Conservation (phyloP, 2,113 vertebrate genomes). For the Sterna hirundo region DNA sequence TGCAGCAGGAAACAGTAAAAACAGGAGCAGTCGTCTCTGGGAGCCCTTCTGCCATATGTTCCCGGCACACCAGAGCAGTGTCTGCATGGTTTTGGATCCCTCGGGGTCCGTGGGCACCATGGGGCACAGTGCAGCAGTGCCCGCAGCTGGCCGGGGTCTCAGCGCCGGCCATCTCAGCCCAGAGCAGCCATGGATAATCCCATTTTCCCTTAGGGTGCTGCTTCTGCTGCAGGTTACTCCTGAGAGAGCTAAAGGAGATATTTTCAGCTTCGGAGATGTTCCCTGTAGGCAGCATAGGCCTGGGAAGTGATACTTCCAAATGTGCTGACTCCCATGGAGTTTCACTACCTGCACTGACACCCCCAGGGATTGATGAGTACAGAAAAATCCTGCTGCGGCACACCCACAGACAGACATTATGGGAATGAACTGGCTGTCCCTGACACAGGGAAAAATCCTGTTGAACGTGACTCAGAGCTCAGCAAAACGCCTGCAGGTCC, state of each 20-base stretch:
- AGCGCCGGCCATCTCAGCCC: neutral
- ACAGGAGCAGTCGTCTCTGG: neutral
- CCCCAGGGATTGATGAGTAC: neutral
- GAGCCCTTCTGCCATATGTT: neutral
- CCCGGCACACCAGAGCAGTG: neutral
- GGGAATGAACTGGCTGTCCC: neutral
- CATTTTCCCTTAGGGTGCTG: neutral
- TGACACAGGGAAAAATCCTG: neutral
- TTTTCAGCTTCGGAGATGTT: neutral
- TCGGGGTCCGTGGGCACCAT: fast-evolving
- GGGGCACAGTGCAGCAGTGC: neutral
- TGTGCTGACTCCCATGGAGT: neutral
- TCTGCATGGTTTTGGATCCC: neutral
- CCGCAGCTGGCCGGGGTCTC: neutral
- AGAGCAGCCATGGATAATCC: fast-evolving
- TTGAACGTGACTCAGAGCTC: neutral
- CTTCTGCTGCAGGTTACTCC: neutral
- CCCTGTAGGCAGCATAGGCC: neutral
- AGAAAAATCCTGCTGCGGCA: neutral
- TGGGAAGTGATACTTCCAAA: neutral
- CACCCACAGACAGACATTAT: neutral
- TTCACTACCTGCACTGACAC: neutral
- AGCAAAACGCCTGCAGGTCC: neutral
- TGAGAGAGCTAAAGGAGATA: neutral
- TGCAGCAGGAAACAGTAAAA: neutral